A percentile compares a stretch with the other conserved stretches of the same genome.
Evolutionary conservation across 2,797 vertebrate genomes (phyloP).

Genomic region (Sebastes reedi): DNA sequence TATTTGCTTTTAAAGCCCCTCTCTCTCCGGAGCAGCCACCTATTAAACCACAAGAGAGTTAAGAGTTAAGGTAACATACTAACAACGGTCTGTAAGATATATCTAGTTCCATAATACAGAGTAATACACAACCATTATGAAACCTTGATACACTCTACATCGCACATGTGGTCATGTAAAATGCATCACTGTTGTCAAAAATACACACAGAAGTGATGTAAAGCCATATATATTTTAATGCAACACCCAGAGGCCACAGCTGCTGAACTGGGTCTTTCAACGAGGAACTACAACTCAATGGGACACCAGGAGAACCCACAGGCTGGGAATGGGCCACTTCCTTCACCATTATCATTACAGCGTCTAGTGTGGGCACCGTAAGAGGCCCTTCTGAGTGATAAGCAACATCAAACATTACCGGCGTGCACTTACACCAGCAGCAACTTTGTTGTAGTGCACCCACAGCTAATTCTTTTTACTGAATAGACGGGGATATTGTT

Average conservation of each 20-base stretch:
- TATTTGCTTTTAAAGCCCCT: slow-evolving; percentile 60
- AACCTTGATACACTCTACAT: slow-evolving; percentile 14
- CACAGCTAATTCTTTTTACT: slow-evolving; percentile 4
- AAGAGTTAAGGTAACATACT: slow-evolving; percentile 9
- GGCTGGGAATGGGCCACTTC: slow-evolving; percentile 61
- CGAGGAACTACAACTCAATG: slow-evolving; percentile 45
- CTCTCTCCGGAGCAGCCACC: slow-evolving; percentile 10
- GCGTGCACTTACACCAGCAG: slow-evolving; percentile 15
- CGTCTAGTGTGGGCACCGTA: slow-evolving; percentile 10
- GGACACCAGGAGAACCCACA: slow-evolving; percentile 35
- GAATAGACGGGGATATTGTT: slow-evolving; percentile 1
- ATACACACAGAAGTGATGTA: slow-evolving; percentile 31
- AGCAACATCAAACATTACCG: slow-evolving; percentile 14
- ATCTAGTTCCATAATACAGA: slow-evolving; percentile 6
- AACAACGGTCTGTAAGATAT: slow-evolving; percentile 22
- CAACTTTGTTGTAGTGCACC: slow-evolving; percentile 2
- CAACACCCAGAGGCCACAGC: slow-evolving; percentile 41
- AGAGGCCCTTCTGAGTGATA: slow-evolving; percentile 38
- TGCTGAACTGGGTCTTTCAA: slow-evolving; percentile 32
- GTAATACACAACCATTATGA: slow-evolving; percentile 26
- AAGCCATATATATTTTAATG: slow-evolving; percentile 54
- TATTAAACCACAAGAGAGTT: slow-evolving; percentile 38
- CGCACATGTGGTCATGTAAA: slow-evolving; percentile 46
- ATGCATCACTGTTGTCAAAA: slow-evolving; percentile 53
- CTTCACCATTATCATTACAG: slow-evolving; percentile 48